Conservation (phyloP, 2,888 invertebrate species). For the Thereva nobilitata region DNA sequence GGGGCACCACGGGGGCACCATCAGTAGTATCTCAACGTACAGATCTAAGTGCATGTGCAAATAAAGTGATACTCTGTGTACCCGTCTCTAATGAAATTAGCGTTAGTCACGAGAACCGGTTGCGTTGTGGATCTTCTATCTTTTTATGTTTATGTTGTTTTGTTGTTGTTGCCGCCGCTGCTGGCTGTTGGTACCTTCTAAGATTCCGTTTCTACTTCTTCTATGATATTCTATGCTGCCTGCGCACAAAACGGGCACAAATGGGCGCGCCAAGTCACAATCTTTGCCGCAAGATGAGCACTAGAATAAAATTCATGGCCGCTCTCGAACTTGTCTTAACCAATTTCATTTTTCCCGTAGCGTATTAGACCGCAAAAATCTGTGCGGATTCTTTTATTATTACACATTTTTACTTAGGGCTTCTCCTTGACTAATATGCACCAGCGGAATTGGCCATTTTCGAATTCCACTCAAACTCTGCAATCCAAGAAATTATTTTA, state of each 20-base stretch:
- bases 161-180: no score
- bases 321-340: neutral
- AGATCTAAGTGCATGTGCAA: conserved; percentile 16
- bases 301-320: conserved; percentile 15
- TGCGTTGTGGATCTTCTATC: conserved; percentile 8
- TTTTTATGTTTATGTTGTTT: neutral
- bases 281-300: conserved; percentile 2
- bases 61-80: conserved; percentile 21
- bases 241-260: conserved; percentile 6
- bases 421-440: no score
- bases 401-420: no score
- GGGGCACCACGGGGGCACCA: no score
- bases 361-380: no score
- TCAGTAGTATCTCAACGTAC: neutral
- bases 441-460: no score
- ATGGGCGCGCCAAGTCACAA: neutral
- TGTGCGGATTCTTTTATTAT: no score
- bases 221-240: neutral
- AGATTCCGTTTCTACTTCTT: neutral
- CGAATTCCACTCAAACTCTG: no score
- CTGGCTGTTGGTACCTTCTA: neutral
- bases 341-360: neutral
- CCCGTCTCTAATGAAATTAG: conserved; percentile 31
- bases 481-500: no score
- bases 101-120: conserved; percentile 37